Evolutionary conservation across 2,113 vertebrate genomes (phyloP), one percentile per base, ranked within the genome.

Genomic region (Hippocampus mohnikei): DNA sequence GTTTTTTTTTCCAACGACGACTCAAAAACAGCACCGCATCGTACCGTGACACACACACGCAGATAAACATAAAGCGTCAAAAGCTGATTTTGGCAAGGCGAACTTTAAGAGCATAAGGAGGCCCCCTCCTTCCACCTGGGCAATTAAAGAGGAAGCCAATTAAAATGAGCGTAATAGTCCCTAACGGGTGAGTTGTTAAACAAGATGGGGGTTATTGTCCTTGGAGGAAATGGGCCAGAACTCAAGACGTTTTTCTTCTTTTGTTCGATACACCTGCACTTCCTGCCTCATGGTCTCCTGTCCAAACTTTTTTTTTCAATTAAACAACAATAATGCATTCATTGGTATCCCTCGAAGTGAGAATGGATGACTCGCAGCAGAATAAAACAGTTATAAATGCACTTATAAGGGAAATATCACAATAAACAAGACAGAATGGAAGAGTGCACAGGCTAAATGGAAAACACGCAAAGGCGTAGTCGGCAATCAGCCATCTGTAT

Each of bases 201-300:
- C 93, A 94, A 94, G 93, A 94, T 92, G 90, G 93, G 93, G 94
- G 93, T 95, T 94, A 94, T 93, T 93, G 93, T 94, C 93, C 92
- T 93, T 89, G 87, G 86, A 93, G 89, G 91, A 93, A 95, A 93
- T 87, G 84, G 92, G 67, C 84, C 91, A 93, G 94, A 95, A 95
- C 92, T 84, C 78, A 84, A 92, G 88, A 90, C 85, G 83, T 85
- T 80, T 87, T 85, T 84, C 83, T 82, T 85, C 86, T 83, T 83
- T 73, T 82, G 84, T 85, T 90, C 23, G 40, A 81, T 85, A 71
- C 71, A 87, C 82, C 82, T 83, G 82, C 83, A 77, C 82, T 80
- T 87, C 76, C 77, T 75, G 48, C 44, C 69, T 50, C 9, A 6
- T 48, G 50, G 61, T 73, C 40, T 64, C 40, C 66, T 75, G 69